Percentiles rank a stretch among this genome's conserved stretches.
Evolutionary conservation across 1,140 invertebrate genomes (phyloP).

Genomic region (silkworm (Bombyx mori)): ASM3026992v2 NC_085128.1:2926001-2926500

Average conservation of each 20-base stretch:
- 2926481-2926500: constrained; percentile 40
- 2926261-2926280: constrained; percentile 87
- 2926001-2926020: constrained; percentile 81
- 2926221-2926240: constrained; percentile 96
- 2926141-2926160: not conserved
- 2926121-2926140: constrained; percentile 33
- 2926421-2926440: constrained; percentile 26
- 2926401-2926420: constrained; percentile 52
- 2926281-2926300: constrained; percentile 92
- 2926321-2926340: constrained; percentile 34
- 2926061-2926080: constrained; percentile 95
- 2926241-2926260: constrained; percentile 96
- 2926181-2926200: constrained; percentile 79
- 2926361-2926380: not conserved
- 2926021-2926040: constrained; percentile 98
- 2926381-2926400: constrained; percentile 14
- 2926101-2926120: constrained; percentile 78
- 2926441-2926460: constrained; percentile 30
- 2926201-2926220: constrained; percentile 97
- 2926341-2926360: constrained; percentile 12
- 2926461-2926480: constrained; percentile 48
- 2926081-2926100: constrained; percentile 92
- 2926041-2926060: constrained; percentile 99
- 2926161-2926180: too few relatives aligned
- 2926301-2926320: constrained; percentile 92